Conservation (phyloP, 37 sponge, comb jelly and placozoan species). For the Haliclona indistincta region DNA sequence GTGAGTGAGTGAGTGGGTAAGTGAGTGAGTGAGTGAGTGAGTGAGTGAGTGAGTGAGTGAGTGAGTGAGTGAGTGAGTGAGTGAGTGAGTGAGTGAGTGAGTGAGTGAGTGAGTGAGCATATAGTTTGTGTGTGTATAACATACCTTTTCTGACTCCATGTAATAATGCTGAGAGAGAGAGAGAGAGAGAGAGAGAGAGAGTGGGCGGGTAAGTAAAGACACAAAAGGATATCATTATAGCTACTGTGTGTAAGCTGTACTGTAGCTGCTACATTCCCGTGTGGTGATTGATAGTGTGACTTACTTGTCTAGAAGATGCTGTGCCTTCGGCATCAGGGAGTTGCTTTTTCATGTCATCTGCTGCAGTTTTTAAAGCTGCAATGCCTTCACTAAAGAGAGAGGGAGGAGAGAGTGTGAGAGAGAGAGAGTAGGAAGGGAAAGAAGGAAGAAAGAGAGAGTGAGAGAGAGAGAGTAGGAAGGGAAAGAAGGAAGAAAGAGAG, state of each 20-base stretch:
- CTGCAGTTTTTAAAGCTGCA: slow-evolving; percentile 25
- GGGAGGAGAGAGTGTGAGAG: not conserved
- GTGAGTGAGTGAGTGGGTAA: slow-evolving; percentile 39
- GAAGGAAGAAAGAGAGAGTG: not conserved
- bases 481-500: not conserved
- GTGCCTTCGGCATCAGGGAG: slow-evolving; percentile 3
- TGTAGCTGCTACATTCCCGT: not conserved
- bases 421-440: not conserved
- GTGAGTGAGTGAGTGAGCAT: slow-evolving; percentile 2
- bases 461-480: not conserved
- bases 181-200: no score
- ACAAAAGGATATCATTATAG: not conserved
- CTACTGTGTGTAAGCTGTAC: slow-evolving; percentile 16
- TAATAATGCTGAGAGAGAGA: slow-evolving; percentile 30
- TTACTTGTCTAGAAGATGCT: not conserved
- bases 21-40: slow-evolving; percentile 45
- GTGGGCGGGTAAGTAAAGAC: not conserved
- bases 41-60: slow-evolving; percentile 41
- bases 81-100: slow-evolving; percentile 41
- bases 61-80: slow-evolving; percentile 44
- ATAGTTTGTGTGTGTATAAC: not conserved
- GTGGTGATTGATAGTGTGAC: not conserved
- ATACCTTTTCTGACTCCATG: slow-evolving; percentile 55
- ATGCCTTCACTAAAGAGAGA: slow-evolving; percentile 39
- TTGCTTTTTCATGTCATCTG: slow-evolving; percentile 44